These are phyloP conservation scores for Flexamia atlantica DNA, from an alignment of 2,888 invertebrate species.

Conservation along the genomic window DNA sequence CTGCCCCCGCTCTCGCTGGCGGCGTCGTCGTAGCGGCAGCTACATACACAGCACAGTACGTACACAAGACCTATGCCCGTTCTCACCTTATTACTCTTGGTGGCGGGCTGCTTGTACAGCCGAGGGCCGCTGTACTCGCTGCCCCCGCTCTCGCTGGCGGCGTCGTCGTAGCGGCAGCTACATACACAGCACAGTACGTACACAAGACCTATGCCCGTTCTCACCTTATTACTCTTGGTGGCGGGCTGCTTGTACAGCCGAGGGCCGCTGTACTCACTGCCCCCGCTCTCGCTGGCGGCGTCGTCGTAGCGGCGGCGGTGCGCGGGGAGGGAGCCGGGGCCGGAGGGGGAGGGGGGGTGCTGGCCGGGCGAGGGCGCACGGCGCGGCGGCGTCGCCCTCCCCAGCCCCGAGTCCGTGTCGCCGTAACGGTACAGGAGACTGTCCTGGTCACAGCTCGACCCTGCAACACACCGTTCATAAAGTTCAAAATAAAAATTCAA, in stretches of 20 bases:
- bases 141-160: too few species aligned
- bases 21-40: too few species aligned
- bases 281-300: constrained; percentile 70
- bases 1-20: too few species aligned
- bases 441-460: constrained; percentile 79
- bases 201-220: too few species aligned
- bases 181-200: too few species aligned
- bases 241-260: constrained; percentile 97
- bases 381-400: constrained; percentile 91
- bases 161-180: too few species aligned
- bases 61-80: too few species aligned
- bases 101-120: too few species aligned
- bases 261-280: constrained; percentile 71
- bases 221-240: constrained; percentile 90
- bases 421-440: constrained; percentile 78
- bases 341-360: constrained; percentile 88
- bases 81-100: too few species aligned
- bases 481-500: too few species aligned
- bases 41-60: too few species aligned
- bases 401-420: constrained; percentile 91
- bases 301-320: constrained; percentile 74
- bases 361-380: constrained; percentile 91
- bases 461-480: constrained; percentile 73
- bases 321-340: constrained; percentile 88
- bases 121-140: too few species aligned